Base-by-base conservation (phyloP, 1,140 invertebrate species). In the Drosophila arawakana region DNA sequence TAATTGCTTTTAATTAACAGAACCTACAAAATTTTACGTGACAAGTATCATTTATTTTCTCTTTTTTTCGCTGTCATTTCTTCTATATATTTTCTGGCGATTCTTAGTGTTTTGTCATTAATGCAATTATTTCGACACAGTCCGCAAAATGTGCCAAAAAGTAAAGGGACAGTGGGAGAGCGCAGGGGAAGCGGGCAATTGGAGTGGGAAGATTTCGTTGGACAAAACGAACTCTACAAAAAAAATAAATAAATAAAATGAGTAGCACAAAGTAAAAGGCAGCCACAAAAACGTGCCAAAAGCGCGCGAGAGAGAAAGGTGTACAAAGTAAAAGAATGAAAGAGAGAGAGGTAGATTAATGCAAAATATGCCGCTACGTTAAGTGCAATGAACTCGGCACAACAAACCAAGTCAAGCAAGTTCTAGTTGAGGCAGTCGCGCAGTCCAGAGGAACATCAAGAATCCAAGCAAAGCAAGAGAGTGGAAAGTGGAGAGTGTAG, bases 1-100 rank as follows among this genome's bases (percentile, higher is more conserved):
- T 84, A 90, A 90, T 89, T 89, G 84, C 85, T 81, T 89, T 85
- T 89, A 89, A 88, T 88, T 88, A 88, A 78, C 78, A 69, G 72
- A 81, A 78, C 69, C 84, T 84, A 72, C 78, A 76, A 66, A 78
- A 84, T 81, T 59, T 55, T 73, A 78, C 80, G 75, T 89, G 84
- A 89, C 83, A 88, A 67, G 83, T 83, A 82, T 86, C 86, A 86
- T 86, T 76, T 9, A 49, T 86, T 65, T 65, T 61, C 25, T 30
- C 25, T 30, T 7, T 57, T 86, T 65, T 61, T 3, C 41, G 15
- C 25, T 62, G 49, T 11, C 52, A 54, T 47, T 73, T 30, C 25
- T 30, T 30, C 10, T 13, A 46, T 15, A 46, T 63, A 15, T 52
- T 70, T 11, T 21, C 44, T 57, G 10, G 7, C 15, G 9, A 25